phyloP scores from a whole-genome alignment of 2,797 vertebrate species.

The Sebastes flavidus region DNA sequence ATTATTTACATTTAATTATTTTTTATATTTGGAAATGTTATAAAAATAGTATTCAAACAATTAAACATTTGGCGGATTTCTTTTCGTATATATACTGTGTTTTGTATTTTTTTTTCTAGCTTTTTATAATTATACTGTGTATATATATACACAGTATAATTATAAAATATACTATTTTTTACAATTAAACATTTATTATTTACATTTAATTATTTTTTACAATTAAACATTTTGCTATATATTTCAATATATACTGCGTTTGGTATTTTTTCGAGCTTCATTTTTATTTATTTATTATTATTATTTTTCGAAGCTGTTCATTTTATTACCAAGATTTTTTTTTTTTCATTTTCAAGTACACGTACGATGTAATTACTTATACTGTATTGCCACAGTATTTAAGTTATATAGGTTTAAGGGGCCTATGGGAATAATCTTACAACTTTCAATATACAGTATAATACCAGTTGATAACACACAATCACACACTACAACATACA shows the following conservation, averaged over 20 bases:
- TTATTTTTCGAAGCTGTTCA: background rate
- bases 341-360: background rate
- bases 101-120: too few species aligned
- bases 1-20: too few species aligned
- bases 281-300: background rate
- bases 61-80: background rate
- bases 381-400: background rate
- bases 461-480: background rate
- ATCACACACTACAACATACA: background rate
- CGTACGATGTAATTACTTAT: background rate
- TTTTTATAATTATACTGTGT: too few species aligned
- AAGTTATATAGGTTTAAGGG: background rate
- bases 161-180: too few species aligned
- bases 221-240: background rate
- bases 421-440: background rate
- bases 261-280: background rate
- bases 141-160: too few species aligned
- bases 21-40: too few species aligned
- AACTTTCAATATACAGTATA: background rate
- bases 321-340: background rate
- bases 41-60: too few species aligned
- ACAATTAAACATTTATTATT: background rate
- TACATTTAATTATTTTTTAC: background rate
- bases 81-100: too few species aligned
- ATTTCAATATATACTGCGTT: background rate